Evolutionary conservation across 2,888 invertebrate species (phyloP).

Genomic region (Hydriomena furcata): DNA sequence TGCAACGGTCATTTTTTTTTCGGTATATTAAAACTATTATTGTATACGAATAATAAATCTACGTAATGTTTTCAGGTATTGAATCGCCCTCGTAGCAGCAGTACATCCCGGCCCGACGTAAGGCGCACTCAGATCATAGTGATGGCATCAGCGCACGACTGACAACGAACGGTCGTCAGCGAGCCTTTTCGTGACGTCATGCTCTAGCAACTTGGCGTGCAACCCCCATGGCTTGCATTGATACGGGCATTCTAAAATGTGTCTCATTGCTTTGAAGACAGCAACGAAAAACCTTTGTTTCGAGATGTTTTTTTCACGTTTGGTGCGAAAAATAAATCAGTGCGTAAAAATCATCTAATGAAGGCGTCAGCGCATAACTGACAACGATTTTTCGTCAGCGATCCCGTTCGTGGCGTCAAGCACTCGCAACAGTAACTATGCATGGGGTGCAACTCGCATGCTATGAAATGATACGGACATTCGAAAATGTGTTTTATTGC

Average conservation of each 20-base stretch:
- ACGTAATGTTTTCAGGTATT: slow-evolving; percentile 62
- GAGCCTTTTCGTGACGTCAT: slow-evolving; percentile 69
- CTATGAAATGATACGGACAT: too few relatives aligned
- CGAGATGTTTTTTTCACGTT: neutral
- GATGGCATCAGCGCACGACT: slow-evolving; percentile 63
- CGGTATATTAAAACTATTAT: too few relatives aligned
- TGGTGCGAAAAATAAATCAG: neutral
- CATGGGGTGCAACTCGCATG: too few relatives aligned
- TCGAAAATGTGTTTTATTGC: too few relatives aligned
- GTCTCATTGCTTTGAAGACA: neutral
- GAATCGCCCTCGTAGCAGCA: slow-evolving; percentile 66
- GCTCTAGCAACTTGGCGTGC: slow-evolving; percentile 59
- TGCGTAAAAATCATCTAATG: too few relatives aligned
- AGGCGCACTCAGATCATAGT: slow-evolving; percentile 70
- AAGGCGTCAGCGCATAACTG: too few relatives aligned
- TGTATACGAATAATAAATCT: too few relatives aligned
- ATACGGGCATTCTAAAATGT: slow-evolving; percentile 4
- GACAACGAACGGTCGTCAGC: slow-evolving; percentile 54
- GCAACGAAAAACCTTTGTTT: neutral
- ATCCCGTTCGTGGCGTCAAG: too few relatives aligned
- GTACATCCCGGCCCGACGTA: slow-evolving; percentile 55
- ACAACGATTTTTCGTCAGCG: too few relatives aligned
- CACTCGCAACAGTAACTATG: too few relatives aligned
- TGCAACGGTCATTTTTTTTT: too few relatives aligned
- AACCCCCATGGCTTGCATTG: slow-evolving; percentile 31